These are phyloP conservation scores for Saguinus imperator DNA, from an alignment of 2,113 vertebrate genomes.

Conservation along the genomic window DNA sequence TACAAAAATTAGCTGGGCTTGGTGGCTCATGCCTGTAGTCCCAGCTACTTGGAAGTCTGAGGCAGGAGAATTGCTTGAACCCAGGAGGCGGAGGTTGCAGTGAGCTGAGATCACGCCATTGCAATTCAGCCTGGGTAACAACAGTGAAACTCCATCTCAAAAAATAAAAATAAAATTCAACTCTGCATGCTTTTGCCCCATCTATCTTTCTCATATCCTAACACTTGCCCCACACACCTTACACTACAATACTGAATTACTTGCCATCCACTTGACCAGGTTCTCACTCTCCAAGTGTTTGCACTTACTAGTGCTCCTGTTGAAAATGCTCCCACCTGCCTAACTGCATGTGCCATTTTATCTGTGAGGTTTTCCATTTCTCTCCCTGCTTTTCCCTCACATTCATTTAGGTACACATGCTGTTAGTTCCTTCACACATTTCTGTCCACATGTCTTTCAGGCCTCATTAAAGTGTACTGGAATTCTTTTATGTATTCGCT, in stretches of 20 bases:
- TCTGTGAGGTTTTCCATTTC: background rate
- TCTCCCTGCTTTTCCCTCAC: background rate
- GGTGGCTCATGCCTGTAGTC: no score
- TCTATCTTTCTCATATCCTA: background rate
- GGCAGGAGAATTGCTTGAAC: no score
- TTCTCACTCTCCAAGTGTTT: background rate
- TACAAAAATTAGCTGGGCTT: no score
- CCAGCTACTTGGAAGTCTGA: no score
- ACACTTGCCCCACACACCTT: background rate
- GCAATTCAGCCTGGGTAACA: no score
- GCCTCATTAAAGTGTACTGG: background rate
- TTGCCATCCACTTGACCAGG: background rate
- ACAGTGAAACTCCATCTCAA: no score
- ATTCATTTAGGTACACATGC: background rate
- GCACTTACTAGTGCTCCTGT: background rate
- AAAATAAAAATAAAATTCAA: background rate
- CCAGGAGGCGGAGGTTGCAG: no score
- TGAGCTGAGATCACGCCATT: no score
- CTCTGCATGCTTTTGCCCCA: background rate
- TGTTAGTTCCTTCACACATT: background rate
- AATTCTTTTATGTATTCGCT: background rate
- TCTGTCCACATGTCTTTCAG: background rate
- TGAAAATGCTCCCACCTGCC: background rate
- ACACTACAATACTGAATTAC: no score
- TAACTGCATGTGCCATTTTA: background rate